Evolutionary conservation across 2,888 invertebrate genomes (phyloP).

Genomic region (Marasmarcha lunaedactyla): DNA sequence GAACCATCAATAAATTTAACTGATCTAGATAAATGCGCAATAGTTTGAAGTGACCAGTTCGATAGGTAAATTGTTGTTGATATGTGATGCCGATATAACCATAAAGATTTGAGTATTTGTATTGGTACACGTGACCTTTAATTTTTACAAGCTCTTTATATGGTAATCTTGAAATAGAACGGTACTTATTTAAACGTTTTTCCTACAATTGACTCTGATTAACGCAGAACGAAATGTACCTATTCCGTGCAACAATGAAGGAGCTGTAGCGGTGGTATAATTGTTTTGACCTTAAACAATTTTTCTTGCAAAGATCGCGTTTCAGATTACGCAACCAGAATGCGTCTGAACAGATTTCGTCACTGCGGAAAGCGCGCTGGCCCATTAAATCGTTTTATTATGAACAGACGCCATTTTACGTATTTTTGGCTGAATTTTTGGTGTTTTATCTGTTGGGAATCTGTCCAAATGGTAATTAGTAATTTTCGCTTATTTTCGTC

Average conservation of each 20-base stretch:
- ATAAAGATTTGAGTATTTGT: too few species aligned
- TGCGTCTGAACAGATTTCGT: conserved; percentile 66
- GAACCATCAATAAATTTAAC: conserved; percentile 2
- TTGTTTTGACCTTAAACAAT: conserved; percentile 54
- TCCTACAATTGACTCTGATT: background rate
- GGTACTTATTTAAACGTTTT: too few species aligned
- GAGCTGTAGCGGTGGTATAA: conserved; percentile 29
- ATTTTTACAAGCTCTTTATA: too few species aligned
- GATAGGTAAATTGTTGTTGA: too few species aligned
- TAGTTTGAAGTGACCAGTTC: background rate
- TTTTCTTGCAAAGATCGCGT: conserved; percentile 59
- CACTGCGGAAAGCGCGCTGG: conserved; percentile 69
- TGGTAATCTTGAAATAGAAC: too few species aligned
- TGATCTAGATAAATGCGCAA: conserved; percentile 6
- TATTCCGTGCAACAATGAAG: conserved; percentile 1
- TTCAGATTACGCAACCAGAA: conserved; percentile 56
- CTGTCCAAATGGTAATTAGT: conserved; percentile 67
- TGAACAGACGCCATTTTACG: conserved; percentile 68
- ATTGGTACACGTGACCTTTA: too few species aligned
- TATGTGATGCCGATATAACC: too few species aligned
- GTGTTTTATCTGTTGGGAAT: conserved; percentile 68
- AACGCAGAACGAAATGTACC: conserved; percentile 1
- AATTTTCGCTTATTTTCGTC: conserved; percentile 52
- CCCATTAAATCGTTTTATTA: conserved; percentile 72
- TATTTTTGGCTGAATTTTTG: conserved; percentile 67